phyloP scores from a whole-genome alignment of 2,113 vertebrate species.

The Salvelinus alpinus region DNA sequence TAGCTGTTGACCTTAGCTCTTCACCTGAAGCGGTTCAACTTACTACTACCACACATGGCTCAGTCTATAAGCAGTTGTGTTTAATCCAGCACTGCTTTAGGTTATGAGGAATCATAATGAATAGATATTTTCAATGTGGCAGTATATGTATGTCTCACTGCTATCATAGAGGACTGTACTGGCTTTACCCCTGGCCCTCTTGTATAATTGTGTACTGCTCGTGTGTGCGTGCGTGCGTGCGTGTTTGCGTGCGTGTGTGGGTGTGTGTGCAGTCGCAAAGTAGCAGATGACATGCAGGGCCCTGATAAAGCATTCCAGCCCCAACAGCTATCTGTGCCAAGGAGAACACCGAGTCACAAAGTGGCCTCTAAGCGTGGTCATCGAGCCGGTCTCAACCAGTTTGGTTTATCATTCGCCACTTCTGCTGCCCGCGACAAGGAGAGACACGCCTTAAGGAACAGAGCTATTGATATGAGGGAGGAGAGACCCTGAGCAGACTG shows the following conservation, averaged over 20 bases:
- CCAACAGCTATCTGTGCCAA: constrained; percentile 33
- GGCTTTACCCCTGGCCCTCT: background rate
- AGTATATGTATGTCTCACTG: background rate
- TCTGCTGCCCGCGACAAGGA: constrained; percentile 20
- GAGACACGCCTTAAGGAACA: constrained; percentile 7
- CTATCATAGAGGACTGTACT: background rate
- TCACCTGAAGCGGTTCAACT: background rate
- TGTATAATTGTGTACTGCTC: constrained; percentile 2
- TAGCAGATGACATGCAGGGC: constrained; percentile 23
- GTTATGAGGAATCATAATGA: no score
- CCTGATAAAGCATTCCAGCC: constrained; percentile 43
- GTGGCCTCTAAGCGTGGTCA: background rate
- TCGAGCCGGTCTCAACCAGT: constrained; percentile 55
- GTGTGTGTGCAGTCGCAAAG: background rate
- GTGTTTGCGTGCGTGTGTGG: background rate
- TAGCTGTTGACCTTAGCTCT: background rate
- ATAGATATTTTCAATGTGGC: no score
- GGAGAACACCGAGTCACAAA: constrained; percentile 6
- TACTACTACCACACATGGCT: background rate
- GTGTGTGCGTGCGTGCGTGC: background rate
- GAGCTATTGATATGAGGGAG: background rate
- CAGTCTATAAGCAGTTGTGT: no score
- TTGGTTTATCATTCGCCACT: constrained; percentile 41
- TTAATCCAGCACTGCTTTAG: background rate
- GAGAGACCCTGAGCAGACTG: background rate